Evolutionary conservation across 2,888 invertebrate species (phyloP).

Genomic region (Euproctis similis): DNA sequence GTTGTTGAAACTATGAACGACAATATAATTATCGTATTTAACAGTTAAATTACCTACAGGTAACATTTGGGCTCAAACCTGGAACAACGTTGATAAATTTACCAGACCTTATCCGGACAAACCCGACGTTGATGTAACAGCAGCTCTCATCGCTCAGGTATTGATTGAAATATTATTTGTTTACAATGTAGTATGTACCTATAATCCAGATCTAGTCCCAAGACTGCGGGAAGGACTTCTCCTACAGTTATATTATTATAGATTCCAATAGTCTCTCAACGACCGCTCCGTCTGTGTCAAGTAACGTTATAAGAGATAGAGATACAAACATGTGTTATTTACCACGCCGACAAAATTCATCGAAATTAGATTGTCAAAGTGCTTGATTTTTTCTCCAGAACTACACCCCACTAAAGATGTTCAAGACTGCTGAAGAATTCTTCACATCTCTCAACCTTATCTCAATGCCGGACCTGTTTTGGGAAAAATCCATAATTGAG

Average conservation of each 20-base stretch:
- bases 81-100: constrained; percentile 79
- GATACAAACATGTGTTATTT: no score
- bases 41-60: constrained; percentile 72
- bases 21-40: background rate
- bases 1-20: background rate
- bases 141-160: constrained; percentile 81
- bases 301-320: no score
- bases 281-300: no score
- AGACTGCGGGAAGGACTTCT: no score
- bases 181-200: no score
- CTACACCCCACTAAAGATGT: constrained; percentile 86
- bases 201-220: no score
- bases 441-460: constrained; percentile 87
- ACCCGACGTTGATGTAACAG: constrained; percentile 81
- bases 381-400: constrained; percentile 71
- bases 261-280: no score
- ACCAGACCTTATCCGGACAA: constrained; percentile 83
- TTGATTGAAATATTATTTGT: no score
- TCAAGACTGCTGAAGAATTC: constrained; percentile 88
- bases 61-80: constrained; percentile 90
- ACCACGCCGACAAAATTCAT: no score
- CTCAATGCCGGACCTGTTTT: constrained; percentile 85
- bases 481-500: constrained; percentile 89
- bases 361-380: no score
- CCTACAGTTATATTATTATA: no score